These are phyloP conservation scores for Tonatia bakeri DNA, from an alignment of 2,113 vertebrate genomes.

Conservation along the genomic window DNA sequence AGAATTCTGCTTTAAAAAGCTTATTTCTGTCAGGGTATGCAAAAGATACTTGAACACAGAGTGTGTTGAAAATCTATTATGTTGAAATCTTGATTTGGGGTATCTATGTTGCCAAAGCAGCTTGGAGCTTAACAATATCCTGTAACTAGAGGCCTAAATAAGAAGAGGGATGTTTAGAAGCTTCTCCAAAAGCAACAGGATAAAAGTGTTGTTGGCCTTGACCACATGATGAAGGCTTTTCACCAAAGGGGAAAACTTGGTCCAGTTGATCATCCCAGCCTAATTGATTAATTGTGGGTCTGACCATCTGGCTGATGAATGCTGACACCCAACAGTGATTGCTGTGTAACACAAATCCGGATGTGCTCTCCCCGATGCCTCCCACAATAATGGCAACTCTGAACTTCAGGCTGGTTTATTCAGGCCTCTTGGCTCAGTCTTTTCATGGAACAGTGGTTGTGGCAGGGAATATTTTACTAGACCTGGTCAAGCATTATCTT, in stretches of 20 bases:
- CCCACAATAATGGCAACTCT: slow-evolving; percentile 61
- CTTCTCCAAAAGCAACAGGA: slow-evolving; percentile 64
- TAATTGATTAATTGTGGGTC: slow-evolving; percentile 68
- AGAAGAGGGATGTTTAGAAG: slow-evolving; percentile 64
- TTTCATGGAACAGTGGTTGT: slow-evolving; percentile 64
- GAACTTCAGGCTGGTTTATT: slow-evolving; percentile 71
- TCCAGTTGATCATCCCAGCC: slow-evolving; percentile 55
- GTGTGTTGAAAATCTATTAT: slow-evolving; percentile 8
- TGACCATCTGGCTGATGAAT: slow-evolving; percentile 66
- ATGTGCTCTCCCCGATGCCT: slow-evolving; percentile 56
- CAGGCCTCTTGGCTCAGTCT: slow-evolving; percentile 61
- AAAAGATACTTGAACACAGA: slow-evolving; percentile 19
- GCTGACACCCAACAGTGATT: slow-evolving; percentile 71
- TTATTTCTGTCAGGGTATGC: slow-evolving; percentile 41
- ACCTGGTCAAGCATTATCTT: slow-evolving; percentile 70
- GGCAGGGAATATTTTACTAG: slow-evolving; percentile 72
- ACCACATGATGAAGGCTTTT: slow-evolving; percentile 50
- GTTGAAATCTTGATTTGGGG: slow-evolving; percentile 37
- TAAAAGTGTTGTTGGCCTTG: slow-evolving; percentile 61
- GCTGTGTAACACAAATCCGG: slow-evolving; percentile 69
- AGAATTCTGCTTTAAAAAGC: not conserved
- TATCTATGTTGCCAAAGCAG: slow-evolving; percentile 53
- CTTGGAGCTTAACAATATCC: slow-evolving; percentile 32
- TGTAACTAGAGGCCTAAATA: slow-evolving; percentile 53
- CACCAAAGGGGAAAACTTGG: slow-evolving; percentile 57